These are phyloP conservation scores for Setophaga coronata DNA, from an alignment of 2,113 vertebrate species.

Conservation along the genomic window DNA sequence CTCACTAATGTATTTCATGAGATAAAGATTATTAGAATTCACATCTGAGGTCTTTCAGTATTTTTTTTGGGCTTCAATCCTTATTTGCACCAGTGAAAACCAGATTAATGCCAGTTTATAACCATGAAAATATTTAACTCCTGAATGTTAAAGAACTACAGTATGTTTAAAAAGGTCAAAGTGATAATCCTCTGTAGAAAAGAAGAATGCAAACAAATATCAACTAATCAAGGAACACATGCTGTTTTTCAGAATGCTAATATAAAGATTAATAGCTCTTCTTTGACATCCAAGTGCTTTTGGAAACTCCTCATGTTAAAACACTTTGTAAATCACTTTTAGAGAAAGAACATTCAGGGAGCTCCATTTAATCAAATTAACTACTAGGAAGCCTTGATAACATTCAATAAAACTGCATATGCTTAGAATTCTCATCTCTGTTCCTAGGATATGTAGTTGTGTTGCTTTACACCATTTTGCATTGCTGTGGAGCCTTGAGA, in stretches of 20 bases:
- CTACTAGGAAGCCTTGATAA: conserved; percentile 57
- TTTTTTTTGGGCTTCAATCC: conserved; percentile 51
- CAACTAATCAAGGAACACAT: conserved; percentile 81
- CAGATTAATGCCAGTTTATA: not conserved
- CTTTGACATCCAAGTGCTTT: conserved; percentile 73
- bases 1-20: not conserved
- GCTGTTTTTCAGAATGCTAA: conserved; percentile 71
- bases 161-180: conserved; percentile 73
- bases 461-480: conserved; percentile 1
- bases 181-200: conserved; percentile 72
- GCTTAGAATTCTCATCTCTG: conserved; percentile 39
- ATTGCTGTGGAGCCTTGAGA: not conserved
- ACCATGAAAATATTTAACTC: conserved; percentile 48
- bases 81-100: not conserved
- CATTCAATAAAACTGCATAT: conserved; percentile 46
- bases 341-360: conserved; percentile 60
- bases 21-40: not conserved
- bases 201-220: conserved; percentile 73
- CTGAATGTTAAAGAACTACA: conserved; percentile 77
- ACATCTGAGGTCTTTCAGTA: conserved; percentile 68
- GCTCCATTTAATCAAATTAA: conserved; percentile 69
- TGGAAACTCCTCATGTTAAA: conserved; percentile 75
- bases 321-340: conserved; percentile 88
- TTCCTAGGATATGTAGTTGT: conserved; percentile 10
- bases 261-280: conserved; percentile 81